A percentile compares a stretch with the other conserved stretches of the same genome.
phyloP scores from a whole-genome alignment of 35 echinoderm and acorn worm genomes.

The Heliocidaris erythrogramma region DNA sequence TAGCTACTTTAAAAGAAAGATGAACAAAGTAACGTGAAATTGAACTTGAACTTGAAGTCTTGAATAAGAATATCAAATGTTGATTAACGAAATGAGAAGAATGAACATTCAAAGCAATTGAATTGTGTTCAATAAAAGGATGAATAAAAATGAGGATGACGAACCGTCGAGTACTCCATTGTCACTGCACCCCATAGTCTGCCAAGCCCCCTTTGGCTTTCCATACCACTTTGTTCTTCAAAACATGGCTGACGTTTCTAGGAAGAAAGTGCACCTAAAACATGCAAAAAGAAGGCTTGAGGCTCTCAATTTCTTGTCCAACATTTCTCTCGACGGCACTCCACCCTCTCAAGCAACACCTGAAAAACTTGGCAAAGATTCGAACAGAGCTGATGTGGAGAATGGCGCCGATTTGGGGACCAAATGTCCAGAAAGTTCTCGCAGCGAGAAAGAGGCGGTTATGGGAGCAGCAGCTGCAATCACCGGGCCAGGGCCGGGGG shows the following conservation, averaged over 20 bases:
- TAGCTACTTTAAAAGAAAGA: too few relatives aligned
- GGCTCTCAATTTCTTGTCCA: constrained; percentile 62
- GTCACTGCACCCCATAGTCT: too few relatives aligned
- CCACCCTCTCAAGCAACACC: not conserved
- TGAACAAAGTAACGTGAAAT: too few relatives aligned
- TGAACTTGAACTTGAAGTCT: too few relatives aligned
- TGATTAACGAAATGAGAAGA: too few relatives aligned
- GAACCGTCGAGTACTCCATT: too few relatives aligned
- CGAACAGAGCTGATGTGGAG: constrained; percentile 10
- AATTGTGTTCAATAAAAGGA: too few relatives aligned
- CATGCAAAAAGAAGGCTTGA: constrained; percentile 66
- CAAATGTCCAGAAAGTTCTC: not conserved
- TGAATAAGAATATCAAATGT: too few relatives aligned
- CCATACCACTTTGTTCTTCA: not conserved
- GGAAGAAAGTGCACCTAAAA: constrained; percentile 44
- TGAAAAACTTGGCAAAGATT: not conserved
- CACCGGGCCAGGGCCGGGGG: not conserved
- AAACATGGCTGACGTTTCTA: constrained; percentile 57
- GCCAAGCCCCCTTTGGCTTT: not conserved
- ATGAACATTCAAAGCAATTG: too few relatives aligned
- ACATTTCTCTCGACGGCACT: constrained; percentile 67
- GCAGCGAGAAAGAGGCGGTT: constrained; percentile 26
- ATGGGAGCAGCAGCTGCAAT: not conserved
- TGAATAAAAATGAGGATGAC: too few relatives aligned
- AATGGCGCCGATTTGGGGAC: not conserved